Evolutionary conservation across 1,140 invertebrate species (phyloP), one percentile per base, ranked within the genome.

Genomic region (Panonychus citri): DNA sequence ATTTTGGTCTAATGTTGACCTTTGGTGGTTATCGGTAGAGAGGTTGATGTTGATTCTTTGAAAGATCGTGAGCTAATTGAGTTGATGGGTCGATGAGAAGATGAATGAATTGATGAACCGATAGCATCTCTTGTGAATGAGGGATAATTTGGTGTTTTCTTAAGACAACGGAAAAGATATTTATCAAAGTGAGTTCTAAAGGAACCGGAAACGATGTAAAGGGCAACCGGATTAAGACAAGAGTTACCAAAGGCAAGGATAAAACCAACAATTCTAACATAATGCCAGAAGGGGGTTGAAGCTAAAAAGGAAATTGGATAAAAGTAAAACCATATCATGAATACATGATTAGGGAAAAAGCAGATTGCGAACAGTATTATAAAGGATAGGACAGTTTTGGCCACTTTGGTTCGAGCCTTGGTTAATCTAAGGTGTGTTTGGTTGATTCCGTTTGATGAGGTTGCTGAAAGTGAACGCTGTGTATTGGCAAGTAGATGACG

Each of bases 271-370:
- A 91, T 87, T 43, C 86, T 77, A 48, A 88, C 77, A 7, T 76
- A 76, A 66, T 89, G 81, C 88, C 86, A 93, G 70, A 83, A 85
- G 1, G 72, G 70, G 65, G 87, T 88, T 71, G 82, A 91, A 58
- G 82, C 74, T 0, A 77, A 69, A 57, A 78, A 64, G 0, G 82
- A 74, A 43, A 75, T 77, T 2, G 83, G 81, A 57, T 51, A 57
- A 74, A 83, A 78, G 70, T 89, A 84, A 67, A 87, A 90, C 80
- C 87, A 86, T 55, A 91, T 69, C 75, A 89, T 80, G 66, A 84
- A 87, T 3, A 81, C 76, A 67, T 88, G 85, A 61, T 78, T 77
- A 0, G 85, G 83, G 42, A 90, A 75, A 70, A 90, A 93, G 66
- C 88, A 93, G 13, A 89, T 70, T 0, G 85, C 82, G 65, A 94